Conservation (phyloP, 2,888 invertebrate species). For the Bhutanitis thaidina region DNA sequence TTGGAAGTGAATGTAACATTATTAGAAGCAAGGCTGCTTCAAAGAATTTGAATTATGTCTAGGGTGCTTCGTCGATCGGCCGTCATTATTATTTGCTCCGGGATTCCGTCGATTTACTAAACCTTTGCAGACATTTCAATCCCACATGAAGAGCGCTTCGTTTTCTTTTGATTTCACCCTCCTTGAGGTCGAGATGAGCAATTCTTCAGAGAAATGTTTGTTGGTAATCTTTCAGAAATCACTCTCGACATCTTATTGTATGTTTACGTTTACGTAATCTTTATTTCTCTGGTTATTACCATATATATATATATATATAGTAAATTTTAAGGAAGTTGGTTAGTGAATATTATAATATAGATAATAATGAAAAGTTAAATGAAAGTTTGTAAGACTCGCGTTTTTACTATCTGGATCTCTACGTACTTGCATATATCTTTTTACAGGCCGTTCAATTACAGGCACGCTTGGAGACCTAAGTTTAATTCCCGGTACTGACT, state of each 20-base stretch:
- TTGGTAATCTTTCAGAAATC: conserved; percentile 16
- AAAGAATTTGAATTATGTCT: conserved; percentile 22
- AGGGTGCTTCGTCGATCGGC: conserved; percentile 19
- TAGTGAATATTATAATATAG: no score
- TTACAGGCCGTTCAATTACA: no score
- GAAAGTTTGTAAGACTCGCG: no score
- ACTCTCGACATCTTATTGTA: conserved; percentile 1
- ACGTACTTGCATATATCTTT: no score
- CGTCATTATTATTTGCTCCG: conserved; percentile 21
- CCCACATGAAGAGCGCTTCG: conserved; percentile 13
- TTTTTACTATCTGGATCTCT: no score
- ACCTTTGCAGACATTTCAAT: conserved; percentile 21
- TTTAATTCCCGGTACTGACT: no score
- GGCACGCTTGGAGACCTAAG: no score
- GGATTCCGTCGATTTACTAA: conserved; percentile 18
- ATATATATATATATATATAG: no score
- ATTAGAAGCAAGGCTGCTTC: conserved; percentile 17
- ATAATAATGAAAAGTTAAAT: no score
- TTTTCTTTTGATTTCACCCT: conserved; percentile 19
- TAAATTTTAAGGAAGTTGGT: no score
- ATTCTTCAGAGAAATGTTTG: conserved; percentile 17
- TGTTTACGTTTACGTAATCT: conserved; percentile 4
- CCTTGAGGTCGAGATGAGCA: conserved; percentile 17
- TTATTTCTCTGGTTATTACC: not conserved
- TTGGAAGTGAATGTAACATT: conserved; percentile 9